These are phyloP conservation scores for Arremon brunneinucha DNA, from an alignment of 2,797 vertebrate species.

Conservation along the genomic window DNA sequence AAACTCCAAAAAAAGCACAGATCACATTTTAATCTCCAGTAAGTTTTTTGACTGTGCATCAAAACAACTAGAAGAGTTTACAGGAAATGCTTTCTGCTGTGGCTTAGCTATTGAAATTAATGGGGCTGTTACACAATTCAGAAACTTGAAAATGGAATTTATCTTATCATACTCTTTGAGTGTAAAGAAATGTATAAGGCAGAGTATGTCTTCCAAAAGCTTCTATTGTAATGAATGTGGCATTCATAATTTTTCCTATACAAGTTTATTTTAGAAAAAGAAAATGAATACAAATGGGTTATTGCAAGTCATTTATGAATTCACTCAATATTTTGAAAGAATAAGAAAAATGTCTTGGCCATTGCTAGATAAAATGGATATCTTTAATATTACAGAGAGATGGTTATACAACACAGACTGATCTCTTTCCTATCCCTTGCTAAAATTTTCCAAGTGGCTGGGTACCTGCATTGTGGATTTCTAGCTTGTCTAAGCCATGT, in stretches of 20 bases:
- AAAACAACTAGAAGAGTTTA: not conserved
- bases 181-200: slow-evolving; percentile 16
- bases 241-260: slow-evolving; percentile 39
- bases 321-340: slow-evolving; percentile 30
- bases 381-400: not conserved
- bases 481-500: not conserved
- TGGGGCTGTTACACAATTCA: not conserved
- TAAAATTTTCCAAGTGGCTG: not conserved
- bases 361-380: not conserved
- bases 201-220: not conserved
- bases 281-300: slow-evolving; percentile 15
- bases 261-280: slow-evolving; percentile 44
- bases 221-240: slow-evolving; percentile 1
- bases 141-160: slow-evolving; percentile 12
- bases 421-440: not conserved
- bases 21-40: not conserved
- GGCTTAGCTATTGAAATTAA: slow-evolving; percentile 3
- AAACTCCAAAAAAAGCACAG: slow-evolving; percentile 6
- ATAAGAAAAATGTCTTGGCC: slow-evolving; percentile 19
- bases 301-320: slow-evolving; percentile 11
- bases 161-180: not conserved
- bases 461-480: not conserved
- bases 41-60: not conserved
- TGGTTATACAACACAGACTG: not conserved
- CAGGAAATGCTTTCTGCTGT: not conserved